Conservation (phyloP, 2,888 invertebrate species). For the Entomobrya multifasciata region DNA sequence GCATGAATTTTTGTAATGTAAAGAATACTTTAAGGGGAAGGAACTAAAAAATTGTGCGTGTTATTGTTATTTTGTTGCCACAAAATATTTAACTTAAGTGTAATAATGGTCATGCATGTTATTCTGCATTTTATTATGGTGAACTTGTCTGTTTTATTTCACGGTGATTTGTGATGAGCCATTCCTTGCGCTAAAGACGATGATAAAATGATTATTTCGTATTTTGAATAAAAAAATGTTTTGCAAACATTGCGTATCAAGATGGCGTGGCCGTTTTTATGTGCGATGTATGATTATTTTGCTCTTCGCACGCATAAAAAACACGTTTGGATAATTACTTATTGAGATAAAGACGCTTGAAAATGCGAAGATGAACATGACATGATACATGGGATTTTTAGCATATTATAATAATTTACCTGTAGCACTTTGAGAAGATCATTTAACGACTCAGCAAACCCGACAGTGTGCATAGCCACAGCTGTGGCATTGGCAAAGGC, state of each 20-base stretch:
- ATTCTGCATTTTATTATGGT: background rate
- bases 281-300: too few relatives aligned
- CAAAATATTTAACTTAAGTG: constrained; percentile 23
- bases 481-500: constrained; percentile 85
- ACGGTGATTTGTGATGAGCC: constrained; percentile 44
- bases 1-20: constrained; percentile 46
- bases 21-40: constrained; percentile 2
- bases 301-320: background rate
- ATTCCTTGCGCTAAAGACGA: background rate
- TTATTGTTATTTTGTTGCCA: constrained; percentile 22
- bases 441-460: constrained; percentile 84
- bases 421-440: constrained; percentile 82
- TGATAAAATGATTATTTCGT: background rate
- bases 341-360: background rate
- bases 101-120: background rate
- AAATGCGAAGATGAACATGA: too few relatives aligned
- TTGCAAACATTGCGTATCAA: constrained; percentile 7
- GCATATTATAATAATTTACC: too few relatives aligned
- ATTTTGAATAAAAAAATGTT: background rate
- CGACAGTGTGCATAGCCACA: constrained; percentile 85
- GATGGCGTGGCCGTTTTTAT: too few relatives aligned
- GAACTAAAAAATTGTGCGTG: too few relatives aligned
- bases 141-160: constrained; percentile 27
- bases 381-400: too few relatives aligned
- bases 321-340: background rate